Evolutionary conservation across 2,113 vertebrate species (phyloP).

Genomic region (Chloroceryle aenea): DNA sequence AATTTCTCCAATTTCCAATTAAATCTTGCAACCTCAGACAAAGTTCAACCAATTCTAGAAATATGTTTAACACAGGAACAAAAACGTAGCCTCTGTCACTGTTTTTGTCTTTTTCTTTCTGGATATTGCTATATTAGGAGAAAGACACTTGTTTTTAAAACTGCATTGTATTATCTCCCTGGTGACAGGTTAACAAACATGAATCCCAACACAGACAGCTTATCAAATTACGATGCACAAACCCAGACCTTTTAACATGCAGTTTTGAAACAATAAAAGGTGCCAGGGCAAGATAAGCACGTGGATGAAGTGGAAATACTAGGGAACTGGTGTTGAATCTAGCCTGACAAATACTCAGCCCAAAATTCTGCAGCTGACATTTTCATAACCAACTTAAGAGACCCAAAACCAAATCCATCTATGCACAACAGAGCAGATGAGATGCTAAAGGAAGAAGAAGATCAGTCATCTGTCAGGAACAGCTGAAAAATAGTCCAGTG

Average conservation of each 20-base stretch:
- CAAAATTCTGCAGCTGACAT: background rate
- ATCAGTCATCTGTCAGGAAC: background rate
- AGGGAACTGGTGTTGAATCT: background rate
- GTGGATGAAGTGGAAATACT: background rate
- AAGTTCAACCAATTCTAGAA: background rate
- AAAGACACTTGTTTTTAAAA: background rate
- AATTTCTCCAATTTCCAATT: background rate
- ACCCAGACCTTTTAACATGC: background rate
- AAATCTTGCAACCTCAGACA: background rate
- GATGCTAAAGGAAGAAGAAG: background rate
- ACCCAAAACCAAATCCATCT: background rate
- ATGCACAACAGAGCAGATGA: background rate
- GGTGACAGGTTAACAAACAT: background rate
- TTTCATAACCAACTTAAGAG: background rate
- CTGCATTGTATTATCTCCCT: background rate
- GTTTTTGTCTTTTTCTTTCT: background rate
- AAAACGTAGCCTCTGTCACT: fast-evolving
- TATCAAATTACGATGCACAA: fast-evolving
- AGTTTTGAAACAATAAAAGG: background rate
- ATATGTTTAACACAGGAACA: background rate
- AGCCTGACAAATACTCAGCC: background rate
- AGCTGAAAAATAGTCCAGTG: background rate
- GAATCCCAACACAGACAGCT: background rate
- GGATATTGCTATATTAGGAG: background rate
- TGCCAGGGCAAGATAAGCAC: background rate